Evolutionary conservation across 1,140 invertebrate species (phyloP).

Genomic region (Diachasmimorpha longicaudata): DNA sequence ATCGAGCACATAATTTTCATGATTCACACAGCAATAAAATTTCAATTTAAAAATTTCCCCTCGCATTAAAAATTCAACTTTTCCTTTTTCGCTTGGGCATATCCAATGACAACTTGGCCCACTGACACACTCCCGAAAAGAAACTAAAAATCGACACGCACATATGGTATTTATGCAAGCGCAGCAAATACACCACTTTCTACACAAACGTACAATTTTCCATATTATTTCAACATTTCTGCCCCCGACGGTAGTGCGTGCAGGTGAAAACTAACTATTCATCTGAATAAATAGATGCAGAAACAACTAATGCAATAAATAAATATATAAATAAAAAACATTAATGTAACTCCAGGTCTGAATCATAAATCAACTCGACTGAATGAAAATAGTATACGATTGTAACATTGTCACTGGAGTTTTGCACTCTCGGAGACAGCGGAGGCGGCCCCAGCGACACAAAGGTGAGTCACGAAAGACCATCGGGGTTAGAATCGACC

Average conservation of each 20-base stretch:
- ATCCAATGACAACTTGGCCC: slow-evolving; percentile 3
- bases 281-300: background rate
- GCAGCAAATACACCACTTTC: background rate
- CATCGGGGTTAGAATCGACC: slow-evolving; percentile 31
- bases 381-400: slow-evolving; percentile 24
- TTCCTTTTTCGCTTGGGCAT: background rate
- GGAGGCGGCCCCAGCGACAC: slow-evolving; percentile 21
- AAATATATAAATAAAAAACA: background rate
- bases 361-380: slow-evolving; percentile 11
- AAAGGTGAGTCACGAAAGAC: slow-evolving; percentile 30
- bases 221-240: background rate
- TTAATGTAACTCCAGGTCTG: too few species aligned
- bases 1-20: background rate
- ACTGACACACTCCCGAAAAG: slow-evolving; percentile 4
- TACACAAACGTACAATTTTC: background rate
- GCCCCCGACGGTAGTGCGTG: too few species aligned
- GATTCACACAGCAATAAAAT: background rate
- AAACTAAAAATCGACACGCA: slow-evolving; percentile 7
- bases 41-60: background rate
- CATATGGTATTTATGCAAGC: background rate
- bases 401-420: slow-evolving; percentile 23
- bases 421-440: slow-evolving; percentile 25
- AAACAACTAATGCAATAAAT: too few species aligned
- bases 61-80: background rate
- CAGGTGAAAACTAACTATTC: too few species aligned